Conservation (phyloP, 2,113 vertebrate genomes). For the Carassius gibelio region DNA sequence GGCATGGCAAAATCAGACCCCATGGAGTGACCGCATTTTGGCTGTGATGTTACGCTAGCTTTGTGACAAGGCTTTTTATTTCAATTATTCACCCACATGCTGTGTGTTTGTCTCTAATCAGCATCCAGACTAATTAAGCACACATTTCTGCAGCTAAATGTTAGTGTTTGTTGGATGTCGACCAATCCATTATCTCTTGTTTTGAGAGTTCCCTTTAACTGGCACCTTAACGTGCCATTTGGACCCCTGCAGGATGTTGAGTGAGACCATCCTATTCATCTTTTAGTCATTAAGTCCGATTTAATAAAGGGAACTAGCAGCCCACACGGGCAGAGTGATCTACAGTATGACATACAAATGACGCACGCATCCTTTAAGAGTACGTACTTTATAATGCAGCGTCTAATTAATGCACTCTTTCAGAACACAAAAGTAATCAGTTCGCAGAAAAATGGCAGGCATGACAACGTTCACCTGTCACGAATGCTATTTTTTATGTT, state of each 20-base stretch:
- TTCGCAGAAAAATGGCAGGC: not conserved
- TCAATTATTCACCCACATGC: conserved; percentile 30
- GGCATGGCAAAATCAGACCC: conserved; percentile 8
- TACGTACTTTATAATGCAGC: not conserved
- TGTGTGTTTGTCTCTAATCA: conserved; percentile 32
- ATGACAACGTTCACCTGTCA: conserved; percentile 11
- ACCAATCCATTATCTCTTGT: conserved; percentile 28
- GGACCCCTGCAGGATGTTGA: conserved; percentile 29
- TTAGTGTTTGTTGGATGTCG: conserved; percentile 27
- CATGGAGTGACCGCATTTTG: not conserved
- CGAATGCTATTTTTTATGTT: not conserved
- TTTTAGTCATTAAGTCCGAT: conserved; percentile 28
- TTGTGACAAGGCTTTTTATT: conserved; percentile 18
- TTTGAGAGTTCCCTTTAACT: conserved; percentile 19
- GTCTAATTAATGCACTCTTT: conserved; percentile 11
- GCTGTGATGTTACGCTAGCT: conserved; percentile 9
- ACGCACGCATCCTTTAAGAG: not conserved
- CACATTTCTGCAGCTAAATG: conserved; percentile 23
- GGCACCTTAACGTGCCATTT: conserved; percentile 26
- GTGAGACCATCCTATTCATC: conserved; percentile 8
- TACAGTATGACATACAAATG: conserved; percentile 12
- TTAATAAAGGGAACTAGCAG: conserved; percentile 5
- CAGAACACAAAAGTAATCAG: not conserved
- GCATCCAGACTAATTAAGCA: conserved; percentile 39
- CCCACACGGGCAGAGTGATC: not conserved